These are phyloP conservation scores for Agrochola lota DNA, from an alignment of 2,888 invertebrate species.

Conservation along the genomic window DNA sequence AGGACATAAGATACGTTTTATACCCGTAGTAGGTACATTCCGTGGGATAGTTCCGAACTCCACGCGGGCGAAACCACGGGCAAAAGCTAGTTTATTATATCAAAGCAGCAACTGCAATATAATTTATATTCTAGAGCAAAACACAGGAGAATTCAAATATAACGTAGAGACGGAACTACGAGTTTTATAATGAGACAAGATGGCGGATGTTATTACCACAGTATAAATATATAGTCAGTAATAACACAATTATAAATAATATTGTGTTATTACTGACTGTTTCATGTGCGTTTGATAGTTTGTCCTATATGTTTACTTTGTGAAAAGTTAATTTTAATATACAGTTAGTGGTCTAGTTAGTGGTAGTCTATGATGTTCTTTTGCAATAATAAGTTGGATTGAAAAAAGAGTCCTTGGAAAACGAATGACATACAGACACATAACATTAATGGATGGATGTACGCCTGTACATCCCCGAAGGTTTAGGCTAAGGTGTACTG, in stretches of 20 bases:
- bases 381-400: neutral
- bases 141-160: constrained; percentile 24
- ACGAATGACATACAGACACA: too few relatives aligned
- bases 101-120: neutral
- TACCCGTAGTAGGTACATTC: neutral
- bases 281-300: neutral
- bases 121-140: constrained; percentile 30
- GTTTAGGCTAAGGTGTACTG: too few relatives aligned
- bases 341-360: neutral
- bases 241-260: too few relatives aligned
- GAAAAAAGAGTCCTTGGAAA: neutral
- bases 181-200: constrained; percentile 42
- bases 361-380: too few relatives aligned
- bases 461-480: too few relatives aligned
- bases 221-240: too few relatives aligned
- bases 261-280: neutral
- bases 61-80: neutral
- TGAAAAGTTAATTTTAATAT: neutral
- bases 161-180: constrained; percentile 14
- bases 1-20: neutral
- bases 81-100: neutral
- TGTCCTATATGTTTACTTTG: neutral
- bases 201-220: constrained; percentile 25
- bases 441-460: too few relatives aligned
- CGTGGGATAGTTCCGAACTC: neutral